These are phyloP conservation scores for Bubo bubo DNA, from an alignment of 2,113 vertebrate genomes.

Conservation along the genomic window DNA sequence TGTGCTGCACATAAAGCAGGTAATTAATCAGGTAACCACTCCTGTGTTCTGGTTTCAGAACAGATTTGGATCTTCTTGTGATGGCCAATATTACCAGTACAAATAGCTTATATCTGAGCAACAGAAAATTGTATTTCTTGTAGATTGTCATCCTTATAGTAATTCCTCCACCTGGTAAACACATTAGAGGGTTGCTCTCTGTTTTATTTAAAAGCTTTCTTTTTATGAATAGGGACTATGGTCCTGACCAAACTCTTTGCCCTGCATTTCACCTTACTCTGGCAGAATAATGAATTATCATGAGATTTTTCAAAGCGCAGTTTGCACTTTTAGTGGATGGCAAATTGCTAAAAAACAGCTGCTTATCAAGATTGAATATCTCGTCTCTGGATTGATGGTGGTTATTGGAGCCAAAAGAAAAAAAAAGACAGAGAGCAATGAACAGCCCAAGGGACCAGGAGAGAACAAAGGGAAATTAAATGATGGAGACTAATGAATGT, in stretches of 20 bases:
- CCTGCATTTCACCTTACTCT: slow-evolving; percentile 43
- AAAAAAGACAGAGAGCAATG: slow-evolving; percentile 26
- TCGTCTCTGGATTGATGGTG: slow-evolving; percentile 43
- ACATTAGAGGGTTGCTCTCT: background rate
- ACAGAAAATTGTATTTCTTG: background rate
- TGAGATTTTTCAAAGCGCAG: slow-evolving; percentile 29
- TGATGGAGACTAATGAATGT: slow-evolving; percentile 33
- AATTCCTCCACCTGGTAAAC: background rate
- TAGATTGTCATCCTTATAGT: background rate
- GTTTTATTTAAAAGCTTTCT: background rate
- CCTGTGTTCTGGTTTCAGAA: background rate
- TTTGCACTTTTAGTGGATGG: slow-evolving; percentile 30
- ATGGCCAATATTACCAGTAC: background rate
- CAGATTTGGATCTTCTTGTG: background rate
- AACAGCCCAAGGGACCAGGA: background rate
- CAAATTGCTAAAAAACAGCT: slow-evolving; percentile 43
- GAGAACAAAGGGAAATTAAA: slow-evolving; percentile 33
- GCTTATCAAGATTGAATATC: slow-evolving; percentile 51
- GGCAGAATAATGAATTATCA: slow-evolving; percentile 40
- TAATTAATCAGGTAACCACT: background rate
- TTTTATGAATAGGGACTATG: background rate
- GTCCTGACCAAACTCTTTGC: slow-evolving; percentile 29
- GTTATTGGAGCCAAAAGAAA: slow-evolving; percentile 30
- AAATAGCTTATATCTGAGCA: background rate
- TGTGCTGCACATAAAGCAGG: background rate